phyloP scores from a whole-genome alignment of 2,797 vertebrate genomes.

The Ciconia nigra region DNA sequence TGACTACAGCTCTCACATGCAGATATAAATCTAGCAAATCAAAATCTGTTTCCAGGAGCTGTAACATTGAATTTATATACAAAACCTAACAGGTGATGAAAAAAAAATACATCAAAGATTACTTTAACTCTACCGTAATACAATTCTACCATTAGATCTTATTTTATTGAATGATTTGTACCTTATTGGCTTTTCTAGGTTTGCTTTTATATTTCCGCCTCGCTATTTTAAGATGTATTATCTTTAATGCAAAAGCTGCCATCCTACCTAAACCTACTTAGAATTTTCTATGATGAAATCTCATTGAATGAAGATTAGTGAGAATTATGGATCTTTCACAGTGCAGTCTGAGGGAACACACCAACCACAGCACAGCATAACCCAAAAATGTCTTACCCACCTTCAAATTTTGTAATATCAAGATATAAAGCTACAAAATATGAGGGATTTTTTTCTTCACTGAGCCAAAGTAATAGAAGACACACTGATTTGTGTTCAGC shows the following conservation, averaged over 20 bases:
- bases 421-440: not conserved
- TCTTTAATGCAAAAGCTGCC: slow-evolving; percentile 11
- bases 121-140: not conserved
- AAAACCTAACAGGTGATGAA: not conserved
- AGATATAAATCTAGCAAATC: not conserved
- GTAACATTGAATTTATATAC: not conserved
- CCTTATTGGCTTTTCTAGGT: not conserved
- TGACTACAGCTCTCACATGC: not conserved
- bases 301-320: slow-evolving; percentile 6
- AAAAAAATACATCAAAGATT: not conserved
- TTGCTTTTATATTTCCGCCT: not conserved
- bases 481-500: not conserved
- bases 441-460: not conserved
- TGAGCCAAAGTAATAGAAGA: not conserved
- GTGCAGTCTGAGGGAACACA: not conserved
- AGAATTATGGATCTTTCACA: not conserved
- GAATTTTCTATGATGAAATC: not conserved
- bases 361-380: not conserved
- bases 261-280: not conserved
- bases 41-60: not conserved
- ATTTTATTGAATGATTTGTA: not conserved
- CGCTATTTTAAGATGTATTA: not conserved
- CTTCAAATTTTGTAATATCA: not conserved
- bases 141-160: not conserved
- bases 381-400: not conserved